A percentile compares a stretch with the other conserved stretches of the same genome.
These are phyloP conservation scores for Nautilus pompilius DNA, from an alignment of 1,140 invertebrate species.

Conservation along the genomic window DNA sequence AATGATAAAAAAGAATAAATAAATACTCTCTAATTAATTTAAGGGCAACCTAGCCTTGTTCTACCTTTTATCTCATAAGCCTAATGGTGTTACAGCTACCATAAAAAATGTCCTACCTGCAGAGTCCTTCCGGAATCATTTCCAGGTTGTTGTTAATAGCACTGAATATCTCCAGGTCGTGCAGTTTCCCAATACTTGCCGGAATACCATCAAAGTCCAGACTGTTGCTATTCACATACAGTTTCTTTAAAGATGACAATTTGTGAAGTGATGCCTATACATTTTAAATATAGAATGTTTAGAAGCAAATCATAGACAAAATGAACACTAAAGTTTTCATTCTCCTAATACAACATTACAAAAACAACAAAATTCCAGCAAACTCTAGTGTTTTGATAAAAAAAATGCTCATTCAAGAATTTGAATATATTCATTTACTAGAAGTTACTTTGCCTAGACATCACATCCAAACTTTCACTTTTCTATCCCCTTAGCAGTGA, in stretches of 20 bases:
- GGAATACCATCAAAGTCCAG: constrained; percentile 98
- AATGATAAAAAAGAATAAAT: constrained; percentile 6
- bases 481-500: too few species aligned
- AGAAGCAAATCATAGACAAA: too few species aligned
- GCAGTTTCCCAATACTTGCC: constrained; percentile 93
- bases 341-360: too few species aligned
- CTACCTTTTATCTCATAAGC: background rate
- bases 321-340: too few species aligned
- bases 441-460: too few species aligned
- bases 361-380: too few species aligned
- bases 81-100: background rate
- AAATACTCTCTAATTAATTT: background rate
- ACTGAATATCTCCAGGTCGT: constrained; percentile 90
- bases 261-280: constrained; percentile 78
- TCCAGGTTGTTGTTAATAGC: constrained; percentile 95
- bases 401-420: too few species aligned
- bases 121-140: constrained; percentile 98
- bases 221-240: constrained; percentile 93
- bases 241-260: constrained; percentile 74
- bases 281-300: too few species aligned
- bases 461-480: too few species aligned
- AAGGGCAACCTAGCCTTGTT: background rate
- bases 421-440: too few species aligned
- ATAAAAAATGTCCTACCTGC: constrained; percentile 63
- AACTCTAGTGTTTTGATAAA: too few species aligned